Percentiles rank a stretch among this genome's conserved stretches.
Conservation (phyloP, 2,797 vertebrate genomes). For the Rhynchotus rufescens region DNA sequence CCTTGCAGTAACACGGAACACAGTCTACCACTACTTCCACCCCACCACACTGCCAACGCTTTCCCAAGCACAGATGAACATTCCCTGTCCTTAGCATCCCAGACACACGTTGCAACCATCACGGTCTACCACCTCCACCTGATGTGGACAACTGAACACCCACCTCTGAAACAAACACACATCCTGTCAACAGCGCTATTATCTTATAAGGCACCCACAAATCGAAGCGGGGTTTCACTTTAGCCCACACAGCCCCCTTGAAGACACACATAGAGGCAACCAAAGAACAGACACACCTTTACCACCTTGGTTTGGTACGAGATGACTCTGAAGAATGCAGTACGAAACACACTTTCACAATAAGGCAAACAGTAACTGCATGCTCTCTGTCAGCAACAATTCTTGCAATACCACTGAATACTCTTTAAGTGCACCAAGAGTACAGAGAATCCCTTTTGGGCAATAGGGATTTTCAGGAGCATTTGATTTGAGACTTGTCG, state of each 20-base stretch:
- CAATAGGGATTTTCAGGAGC: not conserved
- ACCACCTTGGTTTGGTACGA: not conserved
- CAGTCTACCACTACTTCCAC: not conserved
- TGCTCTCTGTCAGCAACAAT: not conserved
- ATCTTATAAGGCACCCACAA: conserved; percentile 8
- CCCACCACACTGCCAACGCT: not conserved
- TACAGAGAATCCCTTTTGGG: not conserved
- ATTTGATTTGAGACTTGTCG: not conserved
- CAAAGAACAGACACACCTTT: not conserved
- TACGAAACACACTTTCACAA: not conserved
- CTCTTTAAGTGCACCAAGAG: not conserved
- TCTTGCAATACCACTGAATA: not conserved
- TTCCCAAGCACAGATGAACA: not conserved
- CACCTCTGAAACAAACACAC: not conserved
- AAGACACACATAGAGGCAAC: not conserved
- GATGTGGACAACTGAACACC: not conserved
- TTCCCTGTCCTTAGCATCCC: not conserved
- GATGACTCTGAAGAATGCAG: not conserved
- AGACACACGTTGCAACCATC: not conserved
- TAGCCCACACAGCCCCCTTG: not conserved
- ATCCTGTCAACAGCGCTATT: conserved; percentile 45
- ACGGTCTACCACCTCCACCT: conserved; percentile 40
- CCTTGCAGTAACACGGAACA: not conserved
- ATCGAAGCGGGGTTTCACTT: conserved; percentile 16
- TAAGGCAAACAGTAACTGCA: not conserved